A percentile compares a stretch with the other conserved stretches of the same genome.
Conservation (phyloP, 1,140 invertebrate genomes). For the Penaeus chinensis region DNA sequence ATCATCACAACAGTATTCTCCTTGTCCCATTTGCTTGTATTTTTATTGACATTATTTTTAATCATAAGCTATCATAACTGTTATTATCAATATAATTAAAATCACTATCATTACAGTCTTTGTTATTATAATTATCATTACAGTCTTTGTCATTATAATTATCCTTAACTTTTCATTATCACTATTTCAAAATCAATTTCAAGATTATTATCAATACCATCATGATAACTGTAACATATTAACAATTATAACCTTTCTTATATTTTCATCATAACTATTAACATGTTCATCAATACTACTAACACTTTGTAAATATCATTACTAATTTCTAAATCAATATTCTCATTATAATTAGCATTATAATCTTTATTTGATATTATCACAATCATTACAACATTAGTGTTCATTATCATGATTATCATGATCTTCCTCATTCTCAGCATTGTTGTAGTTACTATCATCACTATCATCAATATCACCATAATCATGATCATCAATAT, state of each 20-base stretch:
- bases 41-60: background rate
- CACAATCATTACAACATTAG: background rate
- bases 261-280: background rate
- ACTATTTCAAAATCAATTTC: background rate
- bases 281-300: background rate
- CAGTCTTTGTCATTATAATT: background rate
- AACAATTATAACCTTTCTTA: background rate
- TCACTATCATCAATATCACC: background rate
- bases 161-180: background rate
- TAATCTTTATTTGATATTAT: background rate
- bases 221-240: background rate
- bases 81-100: background rate
- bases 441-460: constrained; percentile 7
- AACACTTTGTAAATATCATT: background rate
- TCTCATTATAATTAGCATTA: background rate
- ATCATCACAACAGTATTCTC: background rate
- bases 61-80: background rate
- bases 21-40: background rate
- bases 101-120: background rate
- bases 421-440: constrained; percentile 15
- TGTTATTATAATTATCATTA: constrained; percentile 4
- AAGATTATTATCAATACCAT: background rate
- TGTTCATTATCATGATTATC: constrained; percentile 25
- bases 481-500: background rate
- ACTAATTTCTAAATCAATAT: background rate